Conservation (phyloP, 2,113 vertebrate genomes). For the Esox niger region DNA sequence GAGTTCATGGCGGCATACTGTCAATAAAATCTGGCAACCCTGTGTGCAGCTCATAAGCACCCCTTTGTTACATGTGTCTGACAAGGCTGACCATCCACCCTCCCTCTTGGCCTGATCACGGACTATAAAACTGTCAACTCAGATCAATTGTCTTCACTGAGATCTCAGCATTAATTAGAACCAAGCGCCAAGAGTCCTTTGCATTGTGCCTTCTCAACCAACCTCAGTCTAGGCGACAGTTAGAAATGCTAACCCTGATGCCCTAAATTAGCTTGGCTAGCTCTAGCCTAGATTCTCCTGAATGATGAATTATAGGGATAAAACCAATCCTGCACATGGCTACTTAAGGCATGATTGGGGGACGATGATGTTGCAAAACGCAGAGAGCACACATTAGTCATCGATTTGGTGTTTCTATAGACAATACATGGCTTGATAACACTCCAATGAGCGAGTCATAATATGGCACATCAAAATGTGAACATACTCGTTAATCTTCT, state of each 20-base stretch:
- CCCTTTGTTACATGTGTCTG: constrained; percentile 36
- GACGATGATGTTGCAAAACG: not conserved
- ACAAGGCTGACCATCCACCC: constrained; percentile 30
- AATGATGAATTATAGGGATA: not conserved
- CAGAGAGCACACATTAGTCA: not conserved
- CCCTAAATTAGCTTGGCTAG: constrained; percentile 2
- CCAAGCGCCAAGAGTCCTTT: constrained; percentile 45
- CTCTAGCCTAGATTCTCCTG: not conserved
- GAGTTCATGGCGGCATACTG: no score
- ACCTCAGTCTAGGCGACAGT: constrained; percentile 26
- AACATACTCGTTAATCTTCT: no score
- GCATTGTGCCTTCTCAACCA: constrained; percentile 44
- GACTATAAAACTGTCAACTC: constrained; percentile 76
- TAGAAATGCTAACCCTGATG: constrained; percentile 6
- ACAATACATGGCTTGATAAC: not conserved
- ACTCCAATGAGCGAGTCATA: not conserved
- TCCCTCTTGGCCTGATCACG: constrained; percentile 55
- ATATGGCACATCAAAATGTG: not conserved
- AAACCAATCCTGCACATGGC: not conserved
- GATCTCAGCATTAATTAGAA: constrained; percentile 70
- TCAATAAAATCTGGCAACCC: no score
- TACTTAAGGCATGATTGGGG: not conserved
- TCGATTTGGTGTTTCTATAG: not conserved
- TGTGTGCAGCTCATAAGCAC: constrained; percentile 27
- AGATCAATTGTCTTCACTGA: constrained; percentile 71